phyloP scores from a whole-genome alignment of 2,797 vertebrate species.

The Acipenser ruthenus region DNA sequence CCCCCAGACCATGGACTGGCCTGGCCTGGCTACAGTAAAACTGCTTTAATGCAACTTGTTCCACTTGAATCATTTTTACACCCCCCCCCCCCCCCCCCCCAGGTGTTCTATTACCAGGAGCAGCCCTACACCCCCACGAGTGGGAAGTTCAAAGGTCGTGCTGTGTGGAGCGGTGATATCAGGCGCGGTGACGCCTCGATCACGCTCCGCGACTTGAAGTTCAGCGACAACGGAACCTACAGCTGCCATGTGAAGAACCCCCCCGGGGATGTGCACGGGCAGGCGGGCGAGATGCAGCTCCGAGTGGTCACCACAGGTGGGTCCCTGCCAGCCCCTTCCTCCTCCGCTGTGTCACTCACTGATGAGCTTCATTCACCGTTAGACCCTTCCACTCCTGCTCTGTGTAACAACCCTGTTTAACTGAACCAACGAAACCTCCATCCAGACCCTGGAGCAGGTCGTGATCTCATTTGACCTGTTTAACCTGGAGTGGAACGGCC shows the following conservation, averaged over 20 bases:
- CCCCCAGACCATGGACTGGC: slow-evolving; percentile 13
- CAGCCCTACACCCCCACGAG: slow-evolving; percentile 46
- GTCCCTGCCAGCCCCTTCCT: slow-evolving; percentile 1
- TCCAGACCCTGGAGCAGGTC: too few relatives aligned
- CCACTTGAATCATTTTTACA: too few relatives aligned
- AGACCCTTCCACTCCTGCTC: too few relatives aligned
- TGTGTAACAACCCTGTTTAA: too few relatives aligned
- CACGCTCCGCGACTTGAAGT: slow-evolving; percentile 66
- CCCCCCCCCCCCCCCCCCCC: too few relatives aligned
- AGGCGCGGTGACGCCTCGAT: slow-evolving; percentile 73
- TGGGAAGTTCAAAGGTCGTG: slow-evolving; percentile 66
- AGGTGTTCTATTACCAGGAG: slow-evolving; percentile 79
- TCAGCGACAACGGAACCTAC: slow-evolving; percentile 81
- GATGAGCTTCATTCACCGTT: slow-evolving; percentile 29
- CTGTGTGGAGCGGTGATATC: slow-evolving; percentile 76
- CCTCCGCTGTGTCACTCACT: background rate
- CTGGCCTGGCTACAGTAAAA: background rate
- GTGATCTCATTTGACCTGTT: too few relatives aligned
- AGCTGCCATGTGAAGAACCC: slow-evolving; percentile 85
- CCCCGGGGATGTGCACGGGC: slow-evolving; percentile 67
- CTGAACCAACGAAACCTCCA: too few relatives aligned
- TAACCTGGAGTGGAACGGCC: too few relatives aligned
- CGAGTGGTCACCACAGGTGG: slow-evolving; percentile 68
- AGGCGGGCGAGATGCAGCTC: slow-evolving; percentile 65
- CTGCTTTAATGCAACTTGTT: background rate